Base-by-base conservation (phyloP, 2,113 vertebrate species). In the Diphyllodes magnificus region DNA sequence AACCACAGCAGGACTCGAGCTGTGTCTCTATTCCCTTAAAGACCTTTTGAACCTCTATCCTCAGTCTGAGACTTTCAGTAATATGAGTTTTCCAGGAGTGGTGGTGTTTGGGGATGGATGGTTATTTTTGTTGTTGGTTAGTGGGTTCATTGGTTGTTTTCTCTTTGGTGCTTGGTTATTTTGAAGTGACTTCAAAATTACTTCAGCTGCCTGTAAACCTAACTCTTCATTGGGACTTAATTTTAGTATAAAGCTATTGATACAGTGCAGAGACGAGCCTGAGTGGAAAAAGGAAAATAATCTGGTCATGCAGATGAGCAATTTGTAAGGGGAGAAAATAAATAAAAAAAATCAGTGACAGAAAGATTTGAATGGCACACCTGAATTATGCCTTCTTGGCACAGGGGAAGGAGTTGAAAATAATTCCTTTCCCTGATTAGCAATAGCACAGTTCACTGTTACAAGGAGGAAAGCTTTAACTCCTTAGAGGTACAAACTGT, bases 401-500 rank as follows among this genome's bases (percentile, higher is more conserved):
- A 78, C 63, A 76, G 13, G 37, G 33, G 28, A 60, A 53, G 23
- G 37, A 87, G 73, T 33, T 47, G 82, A 81, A 92, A 91, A 81
- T 75, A 64, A 87, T 82, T 95, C 53, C 10, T 82, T 86, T 89
- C 57, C 50, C 50, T 95, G 88, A 86, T 93, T 86, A 91, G 24
- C 65, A 88, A 10, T 60, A 60, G 60, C 45, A 68, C 7, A 57
- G 17, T 53, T 91, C 31, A 35, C 31, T 57, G n/a, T 61, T 47
- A 65, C 11, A 61, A 69, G 57, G 37, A 79, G 61, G 14, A 68
- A 86, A 85, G 25, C 23, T 80, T 86, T 90, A 82, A 90, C 75
- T 86, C 78, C 35, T 95, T 86, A 50, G 27, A 63, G 44, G 23
- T 57, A 45, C 23, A 37, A 71, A n/a, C 1, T 5, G 3, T 31